phyloP scores from a whole-genome alignment of 1,140 invertebrate genomes.

The Diabrotica virgifera region DNA sequence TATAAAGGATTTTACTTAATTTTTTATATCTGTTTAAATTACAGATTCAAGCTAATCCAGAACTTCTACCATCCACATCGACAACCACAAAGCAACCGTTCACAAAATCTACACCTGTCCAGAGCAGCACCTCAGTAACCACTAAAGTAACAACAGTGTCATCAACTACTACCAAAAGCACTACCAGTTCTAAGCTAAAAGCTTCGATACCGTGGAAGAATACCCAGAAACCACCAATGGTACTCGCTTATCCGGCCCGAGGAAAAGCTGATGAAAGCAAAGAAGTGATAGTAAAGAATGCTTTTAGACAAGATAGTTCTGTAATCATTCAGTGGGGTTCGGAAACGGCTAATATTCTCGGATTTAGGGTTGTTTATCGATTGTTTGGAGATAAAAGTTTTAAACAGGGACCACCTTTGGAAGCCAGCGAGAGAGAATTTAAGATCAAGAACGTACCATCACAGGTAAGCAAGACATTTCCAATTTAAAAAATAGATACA shows the following conservation, averaged over 20 bases:
- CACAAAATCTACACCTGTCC: slow-evolving; percentile 35
- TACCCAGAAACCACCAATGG: slow-evolving; percentile 60
- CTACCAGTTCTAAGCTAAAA: slow-evolving; percentile 40
- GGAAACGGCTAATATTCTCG: slow-evolving; percentile 77
- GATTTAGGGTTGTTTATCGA: slow-evolving; percentile 85
- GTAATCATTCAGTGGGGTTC: slow-evolving; percentile 91
- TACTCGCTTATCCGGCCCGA: slow-evolving; percentile 66
- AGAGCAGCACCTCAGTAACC: slow-evolving; percentile 44
- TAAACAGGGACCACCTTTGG: slow-evolving; percentile 82
- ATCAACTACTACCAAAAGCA: slow-evolving; percentile 42
- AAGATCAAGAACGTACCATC: slow-evolving; percentile 89
- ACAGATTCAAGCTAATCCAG: slow-evolving; percentile 16
- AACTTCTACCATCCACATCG: slow-evolving; percentile 35
- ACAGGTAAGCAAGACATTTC: slow-evolving; percentile 57
- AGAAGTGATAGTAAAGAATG: slow-evolving; percentile 81
- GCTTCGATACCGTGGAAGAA: slow-evolving; percentile 47
- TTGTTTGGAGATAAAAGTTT: slow-evolving; percentile 87
- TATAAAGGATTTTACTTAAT: no score
- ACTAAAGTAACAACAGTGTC: slow-evolving; percentile 42
- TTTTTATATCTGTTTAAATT: not conserved
- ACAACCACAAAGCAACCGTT: slow-evolving; percentile 35
- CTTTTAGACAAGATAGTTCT: slow-evolving; percentile 79
- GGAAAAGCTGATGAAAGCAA: slow-evolving; percentile 61
- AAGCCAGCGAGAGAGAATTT: slow-evolving; percentile 83
- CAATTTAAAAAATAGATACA: not conserved